These are phyloP conservation scores for Nesogale talazaci DNA, from an alignment of 2,113 vertebrate species.

Conservation along the genomic window DNA sequence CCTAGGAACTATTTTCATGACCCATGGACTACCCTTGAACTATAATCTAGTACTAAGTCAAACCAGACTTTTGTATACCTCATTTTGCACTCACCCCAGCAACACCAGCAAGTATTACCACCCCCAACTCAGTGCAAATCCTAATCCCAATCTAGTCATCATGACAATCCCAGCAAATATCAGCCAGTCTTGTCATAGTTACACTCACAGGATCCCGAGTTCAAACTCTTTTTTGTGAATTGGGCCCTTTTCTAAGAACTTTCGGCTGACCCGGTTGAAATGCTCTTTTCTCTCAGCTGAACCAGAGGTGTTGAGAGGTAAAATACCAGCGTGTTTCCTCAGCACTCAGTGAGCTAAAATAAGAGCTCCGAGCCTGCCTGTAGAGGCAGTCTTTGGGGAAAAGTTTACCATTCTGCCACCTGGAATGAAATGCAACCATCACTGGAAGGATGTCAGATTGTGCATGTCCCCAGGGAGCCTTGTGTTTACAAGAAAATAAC, in stretches of 20 bases:
- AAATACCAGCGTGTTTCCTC: constrained; percentile 1
- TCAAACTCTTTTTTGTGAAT: neutral
- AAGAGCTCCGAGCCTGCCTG: neutral
- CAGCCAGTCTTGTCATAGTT: neutral
- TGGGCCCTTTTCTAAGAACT: neutral
- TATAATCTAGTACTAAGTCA: neutral
- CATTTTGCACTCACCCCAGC: neutral
- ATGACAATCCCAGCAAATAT: too few relatives aligned
- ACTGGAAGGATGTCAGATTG: constrained; percentile 32
- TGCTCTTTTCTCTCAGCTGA: neutral
- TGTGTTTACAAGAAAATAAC: constrained; percentile 54
- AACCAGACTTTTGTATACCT: neutral
- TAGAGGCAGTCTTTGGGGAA: neutral
- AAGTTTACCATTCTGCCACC: neutral
- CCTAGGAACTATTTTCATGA: neutral
- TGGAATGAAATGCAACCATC: constrained; percentile 42
- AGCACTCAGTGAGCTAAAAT: neutral
- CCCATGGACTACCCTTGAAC: neutral
- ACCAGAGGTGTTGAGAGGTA: neutral
- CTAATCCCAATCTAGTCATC: too few relatives aligned
- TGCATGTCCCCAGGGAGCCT: neutral
- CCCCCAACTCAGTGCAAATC: neutral
- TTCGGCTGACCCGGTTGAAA: neutral
- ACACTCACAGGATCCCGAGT: neutral
- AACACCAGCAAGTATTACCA: neutral